phyloP scores from a whole-genome alignment of 2,888 invertebrate genomes.

The Cremastinae sp. region DNA sequence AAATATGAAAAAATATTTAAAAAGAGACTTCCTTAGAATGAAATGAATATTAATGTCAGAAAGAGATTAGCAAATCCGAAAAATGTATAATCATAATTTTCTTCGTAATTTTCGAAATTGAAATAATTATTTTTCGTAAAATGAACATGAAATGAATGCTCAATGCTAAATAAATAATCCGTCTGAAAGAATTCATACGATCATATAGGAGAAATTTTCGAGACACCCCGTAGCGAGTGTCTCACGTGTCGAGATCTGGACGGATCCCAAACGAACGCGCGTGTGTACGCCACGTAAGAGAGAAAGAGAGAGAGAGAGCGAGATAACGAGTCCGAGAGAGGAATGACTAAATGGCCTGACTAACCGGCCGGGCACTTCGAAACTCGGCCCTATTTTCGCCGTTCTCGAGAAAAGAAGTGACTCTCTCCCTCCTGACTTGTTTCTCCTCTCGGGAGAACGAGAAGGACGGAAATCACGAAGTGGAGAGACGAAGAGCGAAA shows the following conservation, averaged over 20 bases:
- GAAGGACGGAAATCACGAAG: constrained; percentile 46
- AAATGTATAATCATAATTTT: too few species aligned
- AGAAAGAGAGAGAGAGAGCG: constrained; percentile 19
- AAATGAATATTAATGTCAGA: too few species aligned
- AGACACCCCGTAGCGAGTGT: constrained; percentile 66
- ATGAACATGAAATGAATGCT: too few species aligned
- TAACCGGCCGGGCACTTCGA: constrained; percentile 72
- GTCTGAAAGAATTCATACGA: too few species aligned
- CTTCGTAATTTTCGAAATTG: too few species aligned
- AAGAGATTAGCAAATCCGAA: too few species aligned
- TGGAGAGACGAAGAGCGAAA: constrained; percentile 49
- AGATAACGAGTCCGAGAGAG: constrained; percentile 64
- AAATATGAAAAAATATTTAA: too few species aligned
- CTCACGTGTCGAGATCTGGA: constrained; percentile 71
- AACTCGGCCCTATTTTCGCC: constrained; percentile 72
- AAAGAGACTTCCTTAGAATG: too few species aligned
- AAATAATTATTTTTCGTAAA: too few species aligned
- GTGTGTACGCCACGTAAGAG: constrained; percentile 56
- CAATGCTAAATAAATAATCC: too few species aligned
- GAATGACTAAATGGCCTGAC: constrained; percentile 73
- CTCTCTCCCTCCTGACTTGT: constrained; percentile 41
- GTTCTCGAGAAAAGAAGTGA: constrained; percentile 58
- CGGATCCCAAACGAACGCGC: constrained; percentile 70
- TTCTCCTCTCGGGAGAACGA: constrained; percentile 48
- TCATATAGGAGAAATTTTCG: constrained; percentile 39